phyloP scores from a whole-genome alignment of 1,140 invertebrate species.

The Temnothorax longispinosus region DNA sequence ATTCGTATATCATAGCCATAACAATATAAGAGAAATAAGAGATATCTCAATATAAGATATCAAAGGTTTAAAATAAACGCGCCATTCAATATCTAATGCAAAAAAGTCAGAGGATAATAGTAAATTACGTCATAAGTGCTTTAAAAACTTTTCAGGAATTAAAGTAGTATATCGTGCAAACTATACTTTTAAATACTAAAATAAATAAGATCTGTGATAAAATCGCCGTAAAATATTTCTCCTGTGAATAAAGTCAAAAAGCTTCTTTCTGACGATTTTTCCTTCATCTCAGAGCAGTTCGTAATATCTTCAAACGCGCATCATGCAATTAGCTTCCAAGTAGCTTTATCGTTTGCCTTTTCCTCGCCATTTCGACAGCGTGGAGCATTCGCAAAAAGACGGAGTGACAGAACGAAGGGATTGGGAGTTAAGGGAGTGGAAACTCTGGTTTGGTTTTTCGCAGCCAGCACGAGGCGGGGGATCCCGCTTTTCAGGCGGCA shows the following conservation, averaged over 20 bases:
- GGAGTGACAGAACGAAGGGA: slow-evolving; percentile 37
- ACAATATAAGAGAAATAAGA: background rate
- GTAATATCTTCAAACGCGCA: slow-evolving; percentile 18
- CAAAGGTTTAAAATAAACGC: background rate
- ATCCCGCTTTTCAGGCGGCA: slow-evolving; percentile 68
- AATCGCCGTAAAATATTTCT: background rate
- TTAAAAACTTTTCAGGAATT: background rate
- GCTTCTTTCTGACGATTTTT: background rate
- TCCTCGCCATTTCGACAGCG: background rate
- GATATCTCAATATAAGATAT: background rate
- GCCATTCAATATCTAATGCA: background rate
- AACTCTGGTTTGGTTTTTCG: slow-evolving; percentile 70
- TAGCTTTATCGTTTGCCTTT: slow-evolving; percentile 25
- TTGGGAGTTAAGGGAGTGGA: slow-evolving; percentile 33
- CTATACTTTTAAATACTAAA: background rate
- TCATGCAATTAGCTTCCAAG: slow-evolving; percentile 58
- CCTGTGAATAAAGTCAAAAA: background rate
- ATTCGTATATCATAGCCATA: background rate
- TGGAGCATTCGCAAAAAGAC: background rate
- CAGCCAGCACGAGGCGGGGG: slow-evolving; percentile 50
- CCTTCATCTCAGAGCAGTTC: background rate
- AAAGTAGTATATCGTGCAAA: background rate
- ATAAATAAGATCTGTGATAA: slow-evolving; percentile 3
- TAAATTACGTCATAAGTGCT: background rate
- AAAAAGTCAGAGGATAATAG: background rate